These are phyloP conservation scores for Bembecia ichneumoniformis DNA, from an alignment of 2,888 invertebrate species.

Conservation along the genomic window DNA sequence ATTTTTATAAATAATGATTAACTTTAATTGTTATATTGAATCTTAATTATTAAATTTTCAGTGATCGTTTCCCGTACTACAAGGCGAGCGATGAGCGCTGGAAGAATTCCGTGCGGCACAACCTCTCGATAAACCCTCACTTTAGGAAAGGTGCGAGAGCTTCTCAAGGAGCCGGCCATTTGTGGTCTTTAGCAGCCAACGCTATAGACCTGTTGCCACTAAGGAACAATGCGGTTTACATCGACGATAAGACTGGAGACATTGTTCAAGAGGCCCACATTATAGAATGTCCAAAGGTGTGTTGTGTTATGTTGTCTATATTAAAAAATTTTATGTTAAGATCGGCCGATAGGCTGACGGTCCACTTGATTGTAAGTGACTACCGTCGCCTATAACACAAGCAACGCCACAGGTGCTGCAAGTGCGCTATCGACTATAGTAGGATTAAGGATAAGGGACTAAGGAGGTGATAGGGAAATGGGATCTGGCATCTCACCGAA, in stretches of 20 bases:
- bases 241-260: constrained; percentile 28
- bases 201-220: constrained; percentile 58
- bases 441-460: too few relatives aligned
- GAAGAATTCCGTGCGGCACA: constrained; percentile 94
- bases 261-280: constrained; percentile 29
- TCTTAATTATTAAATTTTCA: constrained; percentile 38
- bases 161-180: constrained; percentile 88
- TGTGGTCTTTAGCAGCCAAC: constrained; percentile 86
- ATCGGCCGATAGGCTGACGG: too few relatives aligned
- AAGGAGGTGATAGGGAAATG: too few relatives aligned
- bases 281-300: constrained; percentile 54
- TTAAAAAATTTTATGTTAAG: too few relatives aligned
- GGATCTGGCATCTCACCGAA: too few relatives aligned
- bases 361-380: too few relatives aligned
- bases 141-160: constrained; percentile 89
- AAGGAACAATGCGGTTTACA: constrained; percentile 27
- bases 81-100: constrained; percentile 92
- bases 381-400: too few relatives aligned
- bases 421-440: too few relatives aligned
- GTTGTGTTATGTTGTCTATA: too few relatives aligned
- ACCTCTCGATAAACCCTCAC: constrained; percentile 92
- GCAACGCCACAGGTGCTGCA: too few relatives aligned
- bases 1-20: too few relatives aligned
- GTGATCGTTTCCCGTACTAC: constrained; percentile 90
- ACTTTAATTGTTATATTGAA: too few relatives aligned